Conservation (phyloP, 2,797 vertebrate genomes). For the Anabacerthia variegaticeps region DNA sequence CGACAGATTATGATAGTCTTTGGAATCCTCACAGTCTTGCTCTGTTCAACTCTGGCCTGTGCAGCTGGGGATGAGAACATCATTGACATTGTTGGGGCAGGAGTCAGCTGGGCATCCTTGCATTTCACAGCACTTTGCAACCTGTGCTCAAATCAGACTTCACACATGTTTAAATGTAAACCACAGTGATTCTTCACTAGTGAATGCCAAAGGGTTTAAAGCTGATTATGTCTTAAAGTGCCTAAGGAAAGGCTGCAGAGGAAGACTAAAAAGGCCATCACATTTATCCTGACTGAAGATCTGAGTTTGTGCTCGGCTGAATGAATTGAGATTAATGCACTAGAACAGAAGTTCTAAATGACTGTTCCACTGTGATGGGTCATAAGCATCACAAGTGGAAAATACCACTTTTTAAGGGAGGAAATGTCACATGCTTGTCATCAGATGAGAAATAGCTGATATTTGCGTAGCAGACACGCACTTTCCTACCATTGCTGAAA, state of each 20-base stretch:
- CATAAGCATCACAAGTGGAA: background rate
- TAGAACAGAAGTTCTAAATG: background rate
- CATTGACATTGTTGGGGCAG: background rate
- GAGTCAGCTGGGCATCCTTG: background rate
- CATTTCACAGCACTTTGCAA: background rate
- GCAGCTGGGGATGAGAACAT: slow-evolving; percentile 44
- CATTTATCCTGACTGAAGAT: background rate
- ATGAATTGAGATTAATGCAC: background rate
- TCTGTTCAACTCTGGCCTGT: background rate
- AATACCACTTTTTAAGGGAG: background rate
- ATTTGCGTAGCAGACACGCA: fast-evolving
- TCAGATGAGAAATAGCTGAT: background rate
- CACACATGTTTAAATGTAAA: background rate
- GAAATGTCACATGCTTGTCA: background rate
- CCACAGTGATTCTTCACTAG: background rate
- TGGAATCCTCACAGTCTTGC: background rate
- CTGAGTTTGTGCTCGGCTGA: background rate
- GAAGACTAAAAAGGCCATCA: background rate
- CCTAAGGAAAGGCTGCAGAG: background rate
- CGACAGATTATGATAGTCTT: background rate
- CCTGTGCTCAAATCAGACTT: background rate
- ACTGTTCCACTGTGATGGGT: background rate
- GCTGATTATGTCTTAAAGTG: background rate
- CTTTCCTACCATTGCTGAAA: background rate
- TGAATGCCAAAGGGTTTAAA: background rate